Percentiles rank a stretch among this genome's conserved stretches.
phyloP scores from a whole-genome alignment of 2,113 vertebrate genomes.

The Cephalopholis sonnerati region DNA sequence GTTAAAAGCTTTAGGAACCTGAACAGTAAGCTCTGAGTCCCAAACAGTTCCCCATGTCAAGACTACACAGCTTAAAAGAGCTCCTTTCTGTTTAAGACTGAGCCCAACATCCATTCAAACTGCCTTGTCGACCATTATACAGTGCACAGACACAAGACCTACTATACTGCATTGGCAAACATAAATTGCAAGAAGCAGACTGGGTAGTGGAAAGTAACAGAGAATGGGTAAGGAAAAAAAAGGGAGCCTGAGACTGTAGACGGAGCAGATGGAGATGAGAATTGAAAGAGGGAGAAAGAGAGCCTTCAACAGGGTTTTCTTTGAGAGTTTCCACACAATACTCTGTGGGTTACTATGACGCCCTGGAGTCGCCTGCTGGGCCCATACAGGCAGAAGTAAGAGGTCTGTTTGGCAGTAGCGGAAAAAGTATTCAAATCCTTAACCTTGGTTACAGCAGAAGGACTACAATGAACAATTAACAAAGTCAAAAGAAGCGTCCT shows the following conservation, averaged over 20 bases:
- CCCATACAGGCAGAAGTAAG: slow-evolving; percentile 69
- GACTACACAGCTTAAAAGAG: slow-evolving; percentile 26
- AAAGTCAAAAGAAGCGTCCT: not conserved
- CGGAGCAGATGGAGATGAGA: slow-evolving; percentile 54
- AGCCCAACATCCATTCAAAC: slow-evolving; percentile 29
- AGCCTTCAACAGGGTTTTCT: slow-evolving; percentile 65
- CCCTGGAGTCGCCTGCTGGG: slow-evolving; percentile 77
- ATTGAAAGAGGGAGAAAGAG: slow-evolving; percentile 62
- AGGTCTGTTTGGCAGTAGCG: slow-evolving; percentile 42
- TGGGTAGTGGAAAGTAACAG: slow-evolving; percentile 11
- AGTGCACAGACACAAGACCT: slow-evolving; percentile 7
- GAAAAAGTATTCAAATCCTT: slow-evolving; percentile 28
- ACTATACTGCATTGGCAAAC: slow-evolving; percentile 28
- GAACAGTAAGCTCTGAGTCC: slow-evolving; percentile 31
- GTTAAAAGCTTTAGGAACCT: slow-evolving; percentile 24
- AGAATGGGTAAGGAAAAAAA: slow-evolving; percentile 2
- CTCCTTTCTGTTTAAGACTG: slow-evolving; percentile 30
- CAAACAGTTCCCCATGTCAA: slow-evolving; percentile 31
- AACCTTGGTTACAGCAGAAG: not conserved
- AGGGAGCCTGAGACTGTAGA: slow-evolving; percentile 11
- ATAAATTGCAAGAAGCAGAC: slow-evolving; percentile 37
- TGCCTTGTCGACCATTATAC: not conserved
- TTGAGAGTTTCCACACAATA: slow-evolving; percentile 74
- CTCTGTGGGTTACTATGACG: slow-evolving; percentile 77
- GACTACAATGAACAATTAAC: not conserved